Base-by-base conservation (phyloP, 2,113 vertebrate species). In the Pampusana beccarii region DNA sequence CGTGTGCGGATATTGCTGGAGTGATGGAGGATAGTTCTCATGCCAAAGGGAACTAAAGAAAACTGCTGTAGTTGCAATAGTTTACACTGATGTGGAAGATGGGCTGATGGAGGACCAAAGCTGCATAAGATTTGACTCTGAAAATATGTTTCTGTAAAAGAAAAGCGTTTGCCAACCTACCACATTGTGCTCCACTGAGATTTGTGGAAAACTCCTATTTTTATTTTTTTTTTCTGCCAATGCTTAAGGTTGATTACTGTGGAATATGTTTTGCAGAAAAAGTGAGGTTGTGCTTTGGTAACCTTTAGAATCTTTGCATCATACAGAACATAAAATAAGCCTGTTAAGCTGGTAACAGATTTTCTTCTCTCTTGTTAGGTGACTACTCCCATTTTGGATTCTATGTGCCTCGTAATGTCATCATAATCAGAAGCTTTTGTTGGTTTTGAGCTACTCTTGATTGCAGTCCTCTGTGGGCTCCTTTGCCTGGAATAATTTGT, bases 401-500 rank as follows among this genome's bases (percentile, higher is more conserved):
- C 57, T 75, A 0, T 79, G 21, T 90, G 28, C 62, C 86, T 74
- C 77, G 58, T 58, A 86, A 33, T 72, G 57, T 20, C n/a, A 28
- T 71, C 84, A 64, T 28, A 88, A 86, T 81, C 83, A 66, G 50
- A 57, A 46, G 29, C 53, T 95, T 93, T 88, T 84, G 13, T 73
- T 91, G 57, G 16, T 71, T 91, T 83, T 91, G 44, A 54, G 51
- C 69, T 84, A 26, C 16, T 51, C 26, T 40, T 77, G 75, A 82
- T 69, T 86, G 62, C 54, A 87, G 61, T 85, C 21, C 40, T 82
- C 61, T 54, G 42, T 54, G 80, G 56, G n/a, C 36, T 79, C 9
- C 23, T 94, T 88, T 65, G 25, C 61, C n/a, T 90, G 56, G 15
- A 65, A 53, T 88, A 2, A 24, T 71, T 86, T 61, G 3, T 44